Conservation (phyloP, 1,140 invertebrate genomes). For the roundworm (Caenorhabditis elegans) region DNA sequence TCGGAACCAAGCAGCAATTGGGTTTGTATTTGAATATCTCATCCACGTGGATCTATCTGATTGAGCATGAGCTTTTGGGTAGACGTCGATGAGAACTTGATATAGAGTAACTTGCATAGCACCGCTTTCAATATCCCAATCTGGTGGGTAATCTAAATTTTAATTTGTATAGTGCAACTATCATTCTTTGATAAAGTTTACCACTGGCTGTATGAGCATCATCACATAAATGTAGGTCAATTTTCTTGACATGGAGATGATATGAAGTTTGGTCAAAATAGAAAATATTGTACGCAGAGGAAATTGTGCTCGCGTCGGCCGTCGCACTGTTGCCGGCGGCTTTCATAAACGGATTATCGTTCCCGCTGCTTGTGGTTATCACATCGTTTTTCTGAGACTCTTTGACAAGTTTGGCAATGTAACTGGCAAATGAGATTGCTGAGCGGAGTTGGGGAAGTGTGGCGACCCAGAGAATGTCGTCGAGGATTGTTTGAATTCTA, state of each 20-base stretch:
- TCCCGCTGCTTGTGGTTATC: background rate
- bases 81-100: slow-evolving; percentile 87
- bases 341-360: background rate
- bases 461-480: slow-evolving; percentile 88
- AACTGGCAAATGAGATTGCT: slow-evolving; percentile 88
- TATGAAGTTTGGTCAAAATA: slow-evolving; percentile 96
- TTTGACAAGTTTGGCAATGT: slow-evolving; percentile 71
- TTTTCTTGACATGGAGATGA: slow-evolving; percentile 87
- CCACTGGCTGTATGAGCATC: slow-evolving; percentile 76
- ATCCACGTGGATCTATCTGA: slow-evolving; percentile 55
- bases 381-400: slow-evolving; percentile 67
- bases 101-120: slow-evolving; percentile 86
- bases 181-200: too few relatives aligned
- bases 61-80: slow-evolving; percentile 89
- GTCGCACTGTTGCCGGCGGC: background rate
- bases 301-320: background rate
- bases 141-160: slow-evolving; percentile 57
- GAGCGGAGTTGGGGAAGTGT: slow-evolving; percentile 94
- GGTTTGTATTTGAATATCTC: slow-evolving; percentile 51
- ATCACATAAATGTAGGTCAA: slow-evolving; percentile 95
- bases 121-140: slow-evolving; percentile 76
- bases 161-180: too few relatives aligned
- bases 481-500: slow-evolving; percentile 84
- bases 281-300: slow-evolving; percentile 71
- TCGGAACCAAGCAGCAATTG: slow-evolving; percentile 73